phyloP scores from a whole-genome alignment of 2,888 invertebrate species.

The Metallyticus violacea region DNA sequence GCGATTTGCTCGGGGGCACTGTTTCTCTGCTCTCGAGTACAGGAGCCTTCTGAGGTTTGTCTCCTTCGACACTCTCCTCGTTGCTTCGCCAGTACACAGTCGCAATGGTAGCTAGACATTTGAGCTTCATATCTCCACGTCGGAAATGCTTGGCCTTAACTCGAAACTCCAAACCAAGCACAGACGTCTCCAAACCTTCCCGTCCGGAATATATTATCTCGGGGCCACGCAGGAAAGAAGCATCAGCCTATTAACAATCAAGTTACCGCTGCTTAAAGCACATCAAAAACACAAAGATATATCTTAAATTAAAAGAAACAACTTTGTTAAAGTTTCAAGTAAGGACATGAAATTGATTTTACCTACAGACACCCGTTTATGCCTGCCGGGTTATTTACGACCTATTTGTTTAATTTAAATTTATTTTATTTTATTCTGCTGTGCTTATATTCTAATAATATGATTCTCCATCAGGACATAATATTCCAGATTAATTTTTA shows the following conservation, averaged over 20 bases:
- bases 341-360: no score
- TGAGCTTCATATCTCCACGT: constrained; percentile 79
- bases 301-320: no score
- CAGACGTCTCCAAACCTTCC: constrained; percentile 73
- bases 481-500: no score
- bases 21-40: constrained; percentile 72
- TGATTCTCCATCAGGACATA: no score
- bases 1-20: constrained; percentile 51
- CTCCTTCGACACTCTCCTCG: constrained; percentile 82
- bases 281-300: no score
- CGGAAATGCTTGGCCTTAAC: constrained; percentile 77
- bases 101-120: constrained; percentile 84
- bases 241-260: constrained; percentile 48
- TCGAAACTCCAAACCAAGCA: constrained; percentile 74
- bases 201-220: constrained; percentile 53
- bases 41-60: constrained; percentile 66
- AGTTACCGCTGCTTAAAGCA: no score
- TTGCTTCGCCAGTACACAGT: constrained; percentile 84
- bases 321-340: no score
- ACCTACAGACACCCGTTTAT: no score
- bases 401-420: no score
- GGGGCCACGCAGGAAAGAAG: constrained; percentile 52
- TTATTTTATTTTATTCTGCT: no score
- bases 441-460: no score
- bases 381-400: no score